Percentiles rank a stretch among this genome's conserved stretches.
Evolutionary conservation across 1,140 invertebrate species (phyloP).

Genomic region (Agraylea sexmaculata): DNA sequence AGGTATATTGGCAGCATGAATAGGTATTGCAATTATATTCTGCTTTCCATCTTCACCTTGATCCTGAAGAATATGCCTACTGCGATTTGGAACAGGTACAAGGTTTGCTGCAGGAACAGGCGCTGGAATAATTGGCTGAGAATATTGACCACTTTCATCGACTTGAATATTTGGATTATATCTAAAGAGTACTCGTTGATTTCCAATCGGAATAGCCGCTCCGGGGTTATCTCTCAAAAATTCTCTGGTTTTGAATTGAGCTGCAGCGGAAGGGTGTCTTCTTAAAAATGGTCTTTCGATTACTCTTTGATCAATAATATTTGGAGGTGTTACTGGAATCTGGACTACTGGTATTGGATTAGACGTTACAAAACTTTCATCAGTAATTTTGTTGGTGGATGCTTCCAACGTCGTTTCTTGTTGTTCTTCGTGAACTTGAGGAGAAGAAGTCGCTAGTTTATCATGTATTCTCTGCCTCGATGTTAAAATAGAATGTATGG

Average conservation of each 20-base stretch:
- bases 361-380: conserved; percentile 32
- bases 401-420: conserved; percentile 38
- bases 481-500: conserved; percentile 31
- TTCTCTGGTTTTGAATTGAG: conserved; percentile 37
- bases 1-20: conserved; percentile 9
- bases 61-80: conserved; percentile 6
- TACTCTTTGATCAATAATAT: conserved; percentile 29
- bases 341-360: conserved; percentile 35
- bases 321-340: conserved; percentile 26
- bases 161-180: conserved; percentile 29
- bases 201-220: conserved; percentile 35
- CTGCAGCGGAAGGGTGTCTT: conserved; percentile 29
- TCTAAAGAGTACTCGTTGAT: conserved; percentile 37
- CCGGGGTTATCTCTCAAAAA: conserved; percentile 39
- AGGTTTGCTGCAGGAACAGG: conserved; percentile 21
- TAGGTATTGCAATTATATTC: conserved; percentile 16
- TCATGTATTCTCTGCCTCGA: conserved; percentile 33
- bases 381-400: conserved; percentile 34
- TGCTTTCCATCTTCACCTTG: conserved; percentile 12
- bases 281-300: conserved; percentile 39
- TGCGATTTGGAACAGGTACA: conserved; percentile 12
- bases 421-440: conserved; percentile 28
- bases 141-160: conserved; percentile 32
- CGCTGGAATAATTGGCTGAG: conserved; percentile 27
- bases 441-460: conserved; percentile 33